phyloP scores from a whole-genome alignment of 2,888 invertebrate genomes.

The Cheiracanthium punctorium region DNA sequence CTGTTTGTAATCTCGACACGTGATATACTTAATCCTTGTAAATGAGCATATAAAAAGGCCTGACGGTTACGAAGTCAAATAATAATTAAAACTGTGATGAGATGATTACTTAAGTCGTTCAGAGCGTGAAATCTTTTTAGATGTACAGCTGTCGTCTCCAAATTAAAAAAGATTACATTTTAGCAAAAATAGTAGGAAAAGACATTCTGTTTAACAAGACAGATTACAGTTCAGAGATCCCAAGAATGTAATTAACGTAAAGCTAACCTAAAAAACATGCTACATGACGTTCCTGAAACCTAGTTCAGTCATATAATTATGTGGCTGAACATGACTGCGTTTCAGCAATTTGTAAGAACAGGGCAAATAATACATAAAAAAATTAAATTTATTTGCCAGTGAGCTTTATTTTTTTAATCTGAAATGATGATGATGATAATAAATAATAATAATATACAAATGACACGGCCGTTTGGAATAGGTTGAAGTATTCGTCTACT shows the following conservation, averaged over 20 bases:
- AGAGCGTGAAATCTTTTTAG: neutral
- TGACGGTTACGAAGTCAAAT: neutral
- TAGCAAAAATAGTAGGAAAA: neutral
- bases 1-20: neutral
- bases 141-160: neutral
- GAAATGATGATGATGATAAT: too few species aligned
- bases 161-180: neutral
- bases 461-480: too few species aligned
- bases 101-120: neutral
- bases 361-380: too few species aligned
- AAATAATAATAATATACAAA: too few species aligned
- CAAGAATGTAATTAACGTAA: neutral
- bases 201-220: neutral
- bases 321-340: too few species aligned
- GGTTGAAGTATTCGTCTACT: too few species aligned
- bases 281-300: too few species aligned
- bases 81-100: slow-evolving; percentile 4
- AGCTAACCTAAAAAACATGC: too few species aligned
- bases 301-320: too few species aligned
- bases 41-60: neutral
- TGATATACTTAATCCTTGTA: neutral
- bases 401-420: too few species aligned
- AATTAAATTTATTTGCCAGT: too few species aligned
- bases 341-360: too few species aligned
- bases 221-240: neutral